Evolutionary conservation across 2,888 invertebrate species (phyloP).

Genomic region (Pediacus dermestoides): DNA sequence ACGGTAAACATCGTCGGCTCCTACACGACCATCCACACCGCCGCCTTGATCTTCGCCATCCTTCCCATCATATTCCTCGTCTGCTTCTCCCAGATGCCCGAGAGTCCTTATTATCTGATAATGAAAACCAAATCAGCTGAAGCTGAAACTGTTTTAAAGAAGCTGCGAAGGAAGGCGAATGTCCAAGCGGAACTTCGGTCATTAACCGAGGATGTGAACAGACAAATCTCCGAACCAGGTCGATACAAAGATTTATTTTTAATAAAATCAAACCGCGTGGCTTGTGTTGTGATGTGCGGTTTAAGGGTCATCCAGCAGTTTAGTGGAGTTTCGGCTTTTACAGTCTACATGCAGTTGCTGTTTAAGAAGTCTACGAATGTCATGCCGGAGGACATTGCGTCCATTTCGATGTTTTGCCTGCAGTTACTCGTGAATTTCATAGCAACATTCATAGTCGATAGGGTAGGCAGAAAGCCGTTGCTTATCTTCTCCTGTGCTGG

Average conservation of each 20-base stretch:
- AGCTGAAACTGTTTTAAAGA: constrained; percentile 32
- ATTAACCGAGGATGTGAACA: constrained; percentile 32
- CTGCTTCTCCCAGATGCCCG: constrained; percentile 36
- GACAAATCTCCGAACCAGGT: constrained; percentile 39
- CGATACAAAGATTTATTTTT: constrained; percentile 35
- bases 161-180: constrained; percentile 31
- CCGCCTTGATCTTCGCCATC: constrained; percentile 20
- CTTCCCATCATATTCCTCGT: constrained; percentile 31
- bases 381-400: constrained; percentile 14
- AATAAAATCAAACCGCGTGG: constrained; percentile 36
- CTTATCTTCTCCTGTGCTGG: constrained; percentile 29
- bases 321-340: constrained; percentile 36
- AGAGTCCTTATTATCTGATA: constrained; percentile 40
- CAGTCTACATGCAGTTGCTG: constrained; percentile 34
- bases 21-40: constrained; percentile 25
- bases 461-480: constrained; percentile 31
- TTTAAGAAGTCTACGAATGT: constrained; percentile 17
- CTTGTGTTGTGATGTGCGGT: constrained; percentile 31
- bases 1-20: constrained; percentile 34
- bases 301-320: constrained; percentile 38
- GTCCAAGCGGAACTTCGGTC: constrained; percentile 34
- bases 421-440: constrained; percentile 22
- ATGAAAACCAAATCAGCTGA: constrained; percentile 31
- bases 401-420: constrained; percentile 16
- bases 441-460: constrained; percentile 30